These are phyloP conservation scores for Rotaria magnacalcarata DNA, from an alignment of 2,888 invertebrate genomes.

Conservation along the genomic window DNA sequence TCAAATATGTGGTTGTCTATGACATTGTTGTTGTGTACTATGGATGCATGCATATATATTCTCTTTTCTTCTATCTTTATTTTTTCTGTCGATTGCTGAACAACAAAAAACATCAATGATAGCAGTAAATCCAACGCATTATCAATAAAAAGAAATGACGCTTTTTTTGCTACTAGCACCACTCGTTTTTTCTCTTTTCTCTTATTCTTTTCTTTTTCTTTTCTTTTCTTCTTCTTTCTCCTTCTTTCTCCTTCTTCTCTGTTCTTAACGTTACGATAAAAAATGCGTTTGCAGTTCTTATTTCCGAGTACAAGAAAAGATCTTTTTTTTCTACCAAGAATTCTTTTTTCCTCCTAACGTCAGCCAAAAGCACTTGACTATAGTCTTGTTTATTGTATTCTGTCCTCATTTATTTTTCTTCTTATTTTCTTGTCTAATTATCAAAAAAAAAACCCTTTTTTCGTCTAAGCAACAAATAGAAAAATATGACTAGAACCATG, in stretches of 20 bases:
- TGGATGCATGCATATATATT: neutral
- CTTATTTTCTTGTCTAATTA: neutral
- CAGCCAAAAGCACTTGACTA: neutral
- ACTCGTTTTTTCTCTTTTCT: neutral
- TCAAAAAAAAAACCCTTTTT: no score
- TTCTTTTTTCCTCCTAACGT: neutral
- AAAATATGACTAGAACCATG: no score
- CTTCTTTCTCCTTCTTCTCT: neutral
- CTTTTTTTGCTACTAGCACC: neutral
- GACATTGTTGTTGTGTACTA: neutral
- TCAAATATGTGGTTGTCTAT: neutral
- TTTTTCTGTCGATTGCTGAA: neutral
- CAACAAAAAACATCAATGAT: neutral
- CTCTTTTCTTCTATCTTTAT: neutral
- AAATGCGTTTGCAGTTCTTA: neutral
- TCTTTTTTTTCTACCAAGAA: neutral
- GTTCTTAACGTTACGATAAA: neutral
- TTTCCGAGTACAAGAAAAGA: neutral
- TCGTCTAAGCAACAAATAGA: no score
- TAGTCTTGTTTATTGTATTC: neutral
- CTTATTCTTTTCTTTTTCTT: neutral
- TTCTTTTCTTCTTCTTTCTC: neutral
- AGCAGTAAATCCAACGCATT: neutral
- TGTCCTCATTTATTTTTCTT: neutral
- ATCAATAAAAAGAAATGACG: constrained; percentile 14